Evolutionary conservation across 1,140 invertebrate species (phyloP), one percentile per base, ranked within the genome.

Genomic region (Camponotus floridanus): DNA sequence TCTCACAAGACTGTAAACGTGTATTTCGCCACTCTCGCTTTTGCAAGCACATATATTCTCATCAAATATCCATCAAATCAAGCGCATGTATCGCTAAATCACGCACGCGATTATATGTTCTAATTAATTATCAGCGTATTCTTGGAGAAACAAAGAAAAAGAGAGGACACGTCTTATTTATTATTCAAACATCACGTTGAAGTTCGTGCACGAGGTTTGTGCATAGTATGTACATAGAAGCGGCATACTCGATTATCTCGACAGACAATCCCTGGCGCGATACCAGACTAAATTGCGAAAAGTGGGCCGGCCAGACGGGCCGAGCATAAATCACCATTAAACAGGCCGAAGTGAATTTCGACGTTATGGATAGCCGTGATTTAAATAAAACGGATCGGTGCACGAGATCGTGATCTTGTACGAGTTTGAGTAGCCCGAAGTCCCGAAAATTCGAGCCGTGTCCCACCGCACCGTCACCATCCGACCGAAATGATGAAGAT

Each of bases 311-410:
- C 57, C 80, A 48, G 45, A 57, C 45, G 18, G 18, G 65, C 7
- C 33, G 51, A n/a, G 2, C 26, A 86, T 90, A 90, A 90, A 90
- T 90, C 89, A 87, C 73, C 88, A 90, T 90, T 90, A 90, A 88
- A 90, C 61, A 11, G 36, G 48, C 57, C 51, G 67, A 57, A 86
- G 59, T 62, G 51, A 78, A 64, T 42, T 57, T 65, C 15, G 70
- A 89, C 88, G 64, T 90, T 85, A 85, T 80, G 79, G 87, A 89
- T 90, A 61, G 86, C 59, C 48, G 42, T 62, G 74, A 87, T 90
- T 90, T 90, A 80, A 87, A 85, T 87, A 76, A 90, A 90, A 81
- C 48, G 76, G 51, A 85, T 79, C 67, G 61, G 76, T 67, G 51
- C 31, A 39, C 36, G 70, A 42, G 39, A 59, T 6, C 45, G 57